phyloP scores from a whole-genome alignment of 1,140 invertebrate species.

The Drosophila melanica region DNA sequence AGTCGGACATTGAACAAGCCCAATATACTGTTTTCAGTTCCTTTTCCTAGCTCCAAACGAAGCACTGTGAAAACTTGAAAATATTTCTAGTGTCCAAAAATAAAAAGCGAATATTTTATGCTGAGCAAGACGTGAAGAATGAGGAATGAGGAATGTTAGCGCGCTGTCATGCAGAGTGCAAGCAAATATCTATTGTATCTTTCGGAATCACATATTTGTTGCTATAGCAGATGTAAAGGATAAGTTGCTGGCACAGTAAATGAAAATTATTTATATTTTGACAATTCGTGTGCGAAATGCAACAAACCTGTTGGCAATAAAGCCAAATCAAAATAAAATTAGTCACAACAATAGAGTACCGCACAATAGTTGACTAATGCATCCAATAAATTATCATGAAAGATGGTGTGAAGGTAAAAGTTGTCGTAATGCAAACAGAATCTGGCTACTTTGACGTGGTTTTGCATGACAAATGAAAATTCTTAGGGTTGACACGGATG shows the following conservation, averaged over 20 bases:
- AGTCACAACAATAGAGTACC: conserved; percentile 60
- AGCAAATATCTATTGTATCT: conserved; percentile 13
- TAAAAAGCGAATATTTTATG: conserved; percentile 17
- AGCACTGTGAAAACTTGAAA: neutral
- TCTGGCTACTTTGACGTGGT: conserved; percentile 11
- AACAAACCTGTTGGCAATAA: conserved; percentile 51
- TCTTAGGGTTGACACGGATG: conserved; percentile 42
- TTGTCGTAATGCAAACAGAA: conserved; percentile 20
- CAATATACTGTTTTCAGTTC: too few species aligned
- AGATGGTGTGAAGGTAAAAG: conserved; percentile 31
- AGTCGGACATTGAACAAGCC: too few species aligned
- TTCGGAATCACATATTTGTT: conserved; percentile 20
- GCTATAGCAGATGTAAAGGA: conserved; percentile 55
- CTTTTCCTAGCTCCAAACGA: neutral
- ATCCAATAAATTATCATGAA: conserved; percentile 59
- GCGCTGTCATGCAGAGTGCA: conserved; percentile 19
- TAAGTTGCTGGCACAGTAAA: conserved; percentile 67
- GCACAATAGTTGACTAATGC: conserved; percentile 65
- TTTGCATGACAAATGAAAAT: conserved; percentile 36
- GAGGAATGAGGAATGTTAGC: conserved; percentile 24
- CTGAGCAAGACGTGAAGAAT: conserved; percentile 41
- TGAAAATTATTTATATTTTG: conserved; percentile 72
- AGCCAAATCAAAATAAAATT: conserved; percentile 66
- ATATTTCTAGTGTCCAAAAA: conserved; percentile 36
- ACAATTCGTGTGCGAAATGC: conserved; percentile 30